Evolutionary conservation across 2,888 invertebrate genomes (phyloP).

Genomic region (Orchestes rusci): DNA sequence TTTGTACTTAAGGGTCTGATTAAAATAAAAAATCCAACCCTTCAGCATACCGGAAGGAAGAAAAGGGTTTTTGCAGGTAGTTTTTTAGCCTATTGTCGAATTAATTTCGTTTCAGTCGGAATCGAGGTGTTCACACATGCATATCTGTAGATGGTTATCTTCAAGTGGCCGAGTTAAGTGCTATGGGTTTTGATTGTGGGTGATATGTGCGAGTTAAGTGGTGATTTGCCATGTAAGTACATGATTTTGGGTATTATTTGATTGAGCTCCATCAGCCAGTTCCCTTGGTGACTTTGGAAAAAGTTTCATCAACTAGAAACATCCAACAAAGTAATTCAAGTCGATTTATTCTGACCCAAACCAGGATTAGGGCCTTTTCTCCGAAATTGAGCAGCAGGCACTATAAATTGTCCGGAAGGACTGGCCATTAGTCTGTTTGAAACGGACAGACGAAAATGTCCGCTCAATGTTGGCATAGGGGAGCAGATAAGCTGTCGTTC

Average conservation of each 20-base stretch:
- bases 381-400: constrained; percentile 39
- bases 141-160: constrained; percentile 31
- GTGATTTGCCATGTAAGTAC: too few relatives aligned
- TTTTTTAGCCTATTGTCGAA: constrained; percentile 34
- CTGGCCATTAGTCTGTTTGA: constrained; percentile 42
- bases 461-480: constrained; percentile 21
- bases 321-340: too few relatives aligned
- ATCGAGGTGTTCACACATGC: constrained; percentile 38
- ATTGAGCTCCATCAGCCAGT: too few relatives aligned
- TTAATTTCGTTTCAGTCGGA: constrained; percentile 41
- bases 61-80: constrained; percentile 43
- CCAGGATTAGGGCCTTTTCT: constrained; percentile 35
- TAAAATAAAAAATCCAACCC: constrained; percentile 21
- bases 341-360: constrained; percentile 15
- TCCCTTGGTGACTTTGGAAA: too few relatives aligned
- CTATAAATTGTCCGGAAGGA: constrained; percentile 42
- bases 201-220: too few relatives aligned
- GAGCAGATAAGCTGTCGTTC: constrained; percentile 21
- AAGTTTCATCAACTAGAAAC: too few relatives aligned
- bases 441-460: constrained; percentile 21
- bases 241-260: too few relatives aligned
- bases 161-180: constrained; percentile 15
- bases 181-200: too few relatives aligned
- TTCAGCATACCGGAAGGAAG: constrained; percentile 40
- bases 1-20: constrained; percentile 31